These are phyloP conservation scores for Eilema griseolum DNA, from an alignment of 2,888 invertebrate genomes.

Conservation along the genomic window DNA sequence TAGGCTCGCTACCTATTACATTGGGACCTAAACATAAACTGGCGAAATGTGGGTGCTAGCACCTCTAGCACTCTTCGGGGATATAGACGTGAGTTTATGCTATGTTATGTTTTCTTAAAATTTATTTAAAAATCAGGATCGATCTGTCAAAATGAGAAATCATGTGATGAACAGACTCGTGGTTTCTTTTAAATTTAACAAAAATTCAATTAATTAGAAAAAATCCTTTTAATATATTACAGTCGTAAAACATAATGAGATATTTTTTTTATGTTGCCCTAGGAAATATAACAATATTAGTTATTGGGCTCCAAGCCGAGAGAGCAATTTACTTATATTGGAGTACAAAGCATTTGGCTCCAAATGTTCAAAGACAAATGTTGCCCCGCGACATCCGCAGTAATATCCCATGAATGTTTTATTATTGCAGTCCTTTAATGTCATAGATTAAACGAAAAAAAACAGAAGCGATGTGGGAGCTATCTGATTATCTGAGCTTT, in stretches of 20 bases:
- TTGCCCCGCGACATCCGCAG: slow-evolving; percentile 28
- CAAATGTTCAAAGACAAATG: slow-evolving; percentile 31
- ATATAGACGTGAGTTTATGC: too few species aligned
- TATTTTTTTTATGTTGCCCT: background rate
- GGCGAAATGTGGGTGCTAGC: too few species aligned
- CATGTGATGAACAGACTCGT: too few species aligned
- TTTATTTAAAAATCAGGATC: too few species aligned
- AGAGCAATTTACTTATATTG: slow-evolving; percentile 17
- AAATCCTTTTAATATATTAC: background rate
- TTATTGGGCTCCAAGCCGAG: slow-evolving; percentile 13
- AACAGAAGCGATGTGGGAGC: background rate
- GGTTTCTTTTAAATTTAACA: too few species aligned
- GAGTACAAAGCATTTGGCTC: slow-evolving; percentile 11
- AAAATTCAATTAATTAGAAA: background rate
- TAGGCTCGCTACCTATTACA: too few species aligned
- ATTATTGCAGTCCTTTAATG: slow-evolving; percentile 29
- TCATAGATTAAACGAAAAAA: slow-evolving; percentile 22
- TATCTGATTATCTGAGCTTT: background rate
- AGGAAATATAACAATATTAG: slow-evolving; percentile 10
- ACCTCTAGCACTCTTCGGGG: too few species aligned
- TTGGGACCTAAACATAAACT: too few species aligned
- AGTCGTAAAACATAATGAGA: background rate
- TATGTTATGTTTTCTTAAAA: too few species aligned
- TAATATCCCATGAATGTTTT: slow-evolving; percentile 43
- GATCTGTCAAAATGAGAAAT: too few species aligned